These are phyloP conservation scores for Hoplostethus mediterraneus DNA, from an alignment of 2,797 vertebrate species.

Conservation along the genomic window DNA sequence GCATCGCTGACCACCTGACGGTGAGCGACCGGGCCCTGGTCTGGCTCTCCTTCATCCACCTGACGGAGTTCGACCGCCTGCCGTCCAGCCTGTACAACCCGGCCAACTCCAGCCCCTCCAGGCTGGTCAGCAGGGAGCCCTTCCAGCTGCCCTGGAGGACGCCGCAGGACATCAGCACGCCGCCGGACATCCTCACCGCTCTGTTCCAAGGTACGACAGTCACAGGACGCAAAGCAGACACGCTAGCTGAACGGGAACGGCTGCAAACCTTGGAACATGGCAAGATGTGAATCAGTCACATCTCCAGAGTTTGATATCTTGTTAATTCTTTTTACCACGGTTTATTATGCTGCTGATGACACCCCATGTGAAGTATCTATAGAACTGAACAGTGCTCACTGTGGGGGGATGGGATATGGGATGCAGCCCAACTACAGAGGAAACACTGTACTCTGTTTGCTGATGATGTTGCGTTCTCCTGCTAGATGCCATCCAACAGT, in stretches of 20 bases:
- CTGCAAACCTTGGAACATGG: neutral
- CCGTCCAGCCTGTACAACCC: slow-evolving; percentile 90
- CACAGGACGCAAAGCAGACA: too few species aligned
- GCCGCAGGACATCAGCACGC: slow-evolving; percentile 84
- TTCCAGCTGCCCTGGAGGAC: slow-evolving; percentile 92
- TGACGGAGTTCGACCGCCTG: slow-evolving; percentile 90
- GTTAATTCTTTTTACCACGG: too few species aligned
- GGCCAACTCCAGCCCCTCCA: slow-evolving; percentile 86
- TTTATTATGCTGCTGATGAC: too few species aligned
- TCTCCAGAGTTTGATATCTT: too few species aligned
- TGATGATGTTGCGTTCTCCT: slow-evolving; percentile 31
- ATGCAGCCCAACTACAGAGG: too few species aligned
- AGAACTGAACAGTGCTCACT: too few species aligned
- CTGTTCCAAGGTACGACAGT: slow-evolving; percentile 89
- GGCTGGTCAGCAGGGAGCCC: slow-evolving; percentile 88
- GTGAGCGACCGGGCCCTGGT: slow-evolving; percentile 88
- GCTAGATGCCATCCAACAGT: slow-evolving; percentile 88
- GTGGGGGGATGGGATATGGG: too few species aligned
- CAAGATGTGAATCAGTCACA: neutral
- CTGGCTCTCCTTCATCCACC: slow-evolving; percentile 94
- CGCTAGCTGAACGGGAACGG: neutral
- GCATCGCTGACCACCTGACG: slow-evolving; percentile 85
- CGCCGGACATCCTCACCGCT: slow-evolving; percentile 84
- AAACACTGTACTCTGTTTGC: neutral
- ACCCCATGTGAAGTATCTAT: too few species aligned